These are phyloP conservation scores for Salvator merianae DNA, from an alignment of 2,113 vertebrate genomes.

Conservation along the genomic window DNA sequence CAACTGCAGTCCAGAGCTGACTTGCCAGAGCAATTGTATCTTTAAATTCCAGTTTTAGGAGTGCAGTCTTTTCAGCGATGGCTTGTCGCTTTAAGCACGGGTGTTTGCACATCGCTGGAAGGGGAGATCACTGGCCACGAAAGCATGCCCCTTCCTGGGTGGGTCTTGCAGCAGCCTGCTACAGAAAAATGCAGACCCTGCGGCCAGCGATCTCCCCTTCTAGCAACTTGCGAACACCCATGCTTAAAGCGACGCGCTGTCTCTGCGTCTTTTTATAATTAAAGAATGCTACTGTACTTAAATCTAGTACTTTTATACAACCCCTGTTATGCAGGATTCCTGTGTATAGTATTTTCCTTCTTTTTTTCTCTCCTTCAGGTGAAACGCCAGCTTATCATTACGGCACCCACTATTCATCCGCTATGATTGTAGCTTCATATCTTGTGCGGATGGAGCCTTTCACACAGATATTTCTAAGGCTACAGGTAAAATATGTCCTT, in stretches of 20 bases:
- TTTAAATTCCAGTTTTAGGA: neutral
- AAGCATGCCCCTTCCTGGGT: too few species aligned
- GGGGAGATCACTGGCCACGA: too few species aligned
- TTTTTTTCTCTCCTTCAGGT: constrained; percentile 71
- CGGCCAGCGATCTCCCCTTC: too few species aligned
- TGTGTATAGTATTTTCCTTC: neutral
- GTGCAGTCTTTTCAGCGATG: too few species aligned
- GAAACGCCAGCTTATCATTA: constrained; percentile 99
- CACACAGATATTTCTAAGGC: constrained; percentile 94
- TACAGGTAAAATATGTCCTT: constrained; percentile 83
- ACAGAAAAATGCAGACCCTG: too few species aligned
- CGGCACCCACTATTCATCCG: constrained; percentile 97
- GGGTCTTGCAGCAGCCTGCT: too few species aligned
- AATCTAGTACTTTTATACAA: neutral
- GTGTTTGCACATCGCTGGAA: too few species aligned
- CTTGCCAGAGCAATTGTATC: too few species aligned
- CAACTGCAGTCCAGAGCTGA: too few species aligned
- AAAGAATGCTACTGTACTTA: neutral
- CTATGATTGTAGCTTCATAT: constrained; percentile 98
- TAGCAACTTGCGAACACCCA: too few species aligned
- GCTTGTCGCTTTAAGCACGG: too few species aligned
- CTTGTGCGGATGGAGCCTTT: constrained; percentile 98
- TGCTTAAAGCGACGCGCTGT: too few species aligned
- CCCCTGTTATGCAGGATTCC: neutral
- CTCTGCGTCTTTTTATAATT: neutral